Percentiles rank a stretch among this genome's conserved stretches.
Evolutionary conservation across 2,888 invertebrate genomes (phyloP).

Genomic region (Amiota minor): DNA sequence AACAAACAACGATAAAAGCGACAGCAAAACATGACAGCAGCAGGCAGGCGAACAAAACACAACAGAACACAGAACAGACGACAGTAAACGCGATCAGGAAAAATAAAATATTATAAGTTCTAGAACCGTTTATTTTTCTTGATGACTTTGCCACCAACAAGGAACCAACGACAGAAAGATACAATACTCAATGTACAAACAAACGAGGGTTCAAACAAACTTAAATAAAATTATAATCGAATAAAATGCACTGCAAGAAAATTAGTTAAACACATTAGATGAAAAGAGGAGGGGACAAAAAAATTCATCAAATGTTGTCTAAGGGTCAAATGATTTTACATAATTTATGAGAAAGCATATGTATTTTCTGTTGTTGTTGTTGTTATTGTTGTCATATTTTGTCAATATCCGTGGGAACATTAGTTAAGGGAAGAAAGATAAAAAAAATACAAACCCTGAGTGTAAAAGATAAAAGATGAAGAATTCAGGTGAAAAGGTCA

Average conservation of each 20-base stretch:
- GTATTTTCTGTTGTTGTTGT: background rate
- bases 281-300: background rate
- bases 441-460: background rate
- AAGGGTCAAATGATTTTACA: constrained; percentile 13
- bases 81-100: constrained; percentile 2
- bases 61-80: background rate
- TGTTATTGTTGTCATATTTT: background rate
- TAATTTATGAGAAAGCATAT: background rate
- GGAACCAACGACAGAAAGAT: background rate
- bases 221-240: too few relatives aligned
- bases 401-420: constrained; percentile 5
- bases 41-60: background rate
- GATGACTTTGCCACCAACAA: background rate
- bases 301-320: background rate
- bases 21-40: constrained; percentile 28
- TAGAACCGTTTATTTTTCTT: too few relatives aligned
- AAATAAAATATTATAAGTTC: constrained; percentile 13
- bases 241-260: constrained; percentile 18
- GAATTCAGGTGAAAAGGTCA: too few relatives aligned
- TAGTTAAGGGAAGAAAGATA: background rate
- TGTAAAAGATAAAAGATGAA: background rate
- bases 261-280: constrained; percentile 12
- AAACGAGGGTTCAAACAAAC: background rate
- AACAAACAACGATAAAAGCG: background rate
- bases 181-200: background rate